phyloP scores from a whole-genome alignment of 2,113 vertebrate species.

The Pteropus alecto region DNA sequence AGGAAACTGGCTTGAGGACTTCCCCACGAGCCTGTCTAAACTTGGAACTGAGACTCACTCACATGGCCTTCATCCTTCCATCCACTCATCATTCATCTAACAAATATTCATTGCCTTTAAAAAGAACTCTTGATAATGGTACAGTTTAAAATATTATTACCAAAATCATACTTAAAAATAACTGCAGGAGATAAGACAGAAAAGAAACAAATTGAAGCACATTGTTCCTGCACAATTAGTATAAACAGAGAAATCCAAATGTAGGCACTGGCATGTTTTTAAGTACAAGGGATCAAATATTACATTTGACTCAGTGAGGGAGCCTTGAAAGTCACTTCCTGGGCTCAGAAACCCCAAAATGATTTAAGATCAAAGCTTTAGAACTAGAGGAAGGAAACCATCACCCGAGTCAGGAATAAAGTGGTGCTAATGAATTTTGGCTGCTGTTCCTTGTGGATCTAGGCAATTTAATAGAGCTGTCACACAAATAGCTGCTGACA shows the following conservation, averaged over 20 bases:
- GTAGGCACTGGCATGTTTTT: neutral
- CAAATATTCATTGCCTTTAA: neutral
- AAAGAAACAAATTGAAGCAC: neutral
- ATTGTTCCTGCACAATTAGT: neutral
- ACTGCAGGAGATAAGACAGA: neutral
- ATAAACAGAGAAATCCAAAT: neutral
- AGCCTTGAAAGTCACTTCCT: neutral
- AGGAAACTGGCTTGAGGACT: neutral
- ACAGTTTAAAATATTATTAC: constrained; percentile 17
- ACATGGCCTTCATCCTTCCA: neutral
- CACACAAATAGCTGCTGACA: neutral
- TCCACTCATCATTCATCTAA: neutral
- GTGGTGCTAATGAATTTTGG: neutral
- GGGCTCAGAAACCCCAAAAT: constrained; percentile 11
- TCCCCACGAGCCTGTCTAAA: neutral
- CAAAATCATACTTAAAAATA: neutral
- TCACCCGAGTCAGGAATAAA: neutral
- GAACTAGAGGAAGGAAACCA: neutral
- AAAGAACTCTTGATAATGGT: constrained; percentile 8
- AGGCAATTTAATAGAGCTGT: neutral
- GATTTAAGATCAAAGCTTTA: neutral
- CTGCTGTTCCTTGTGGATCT: neutral
- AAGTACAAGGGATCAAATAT: neutral
- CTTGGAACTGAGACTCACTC: neutral
- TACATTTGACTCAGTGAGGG: neutral